A percentile compares a stretch with the other conserved stretches of the same genome.
phyloP scores from a whole-genome alignment of 2,797 vertebrate species.

The Gephyroberyx darwinii region DNA sequence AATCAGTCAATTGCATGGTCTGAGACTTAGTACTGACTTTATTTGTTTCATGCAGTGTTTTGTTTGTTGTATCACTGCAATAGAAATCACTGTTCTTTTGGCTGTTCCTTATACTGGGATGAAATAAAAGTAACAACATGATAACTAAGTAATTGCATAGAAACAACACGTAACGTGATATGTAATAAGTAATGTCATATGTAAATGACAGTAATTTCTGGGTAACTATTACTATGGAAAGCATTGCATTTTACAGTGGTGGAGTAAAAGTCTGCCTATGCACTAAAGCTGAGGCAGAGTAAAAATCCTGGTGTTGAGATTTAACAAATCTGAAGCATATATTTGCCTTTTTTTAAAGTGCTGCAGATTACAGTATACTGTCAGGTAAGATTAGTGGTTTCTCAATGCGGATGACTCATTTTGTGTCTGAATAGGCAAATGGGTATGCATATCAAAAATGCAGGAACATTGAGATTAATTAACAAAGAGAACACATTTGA shows the following conservation, averaged over 20 bases:
- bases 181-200: neutral
- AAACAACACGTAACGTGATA: too few relatives aligned
- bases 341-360: neutral
- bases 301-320: conserved; percentile 24
- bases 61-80: conserved; percentile 21
- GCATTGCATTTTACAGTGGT: conserved; percentile 20
- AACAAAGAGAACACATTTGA: too few relatives aligned
- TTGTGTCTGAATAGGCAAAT: neutral
- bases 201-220: conserved; percentile 23
- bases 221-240: conserved; percentile 27
- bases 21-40: neutral
- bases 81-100: conserved; percentile 19
- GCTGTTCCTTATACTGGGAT: neutral
- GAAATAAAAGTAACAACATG: too few relatives aligned
- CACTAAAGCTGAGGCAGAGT: neutral
- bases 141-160: too few relatives aligned
- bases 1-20: conserved; percentile 9
- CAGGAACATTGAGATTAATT: neutral
- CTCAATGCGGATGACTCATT: neutral
- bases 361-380: neutral
- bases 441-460: too few relatives aligned
- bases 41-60: conserved; percentile 19
- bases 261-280: neutral
- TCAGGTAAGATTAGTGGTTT: neutral
- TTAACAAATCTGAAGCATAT: conserved; percentile 35